Evolutionary conservation across 1,140 invertebrate genomes (phyloP).

Genomic region (Brachionus rubens): DNA sequence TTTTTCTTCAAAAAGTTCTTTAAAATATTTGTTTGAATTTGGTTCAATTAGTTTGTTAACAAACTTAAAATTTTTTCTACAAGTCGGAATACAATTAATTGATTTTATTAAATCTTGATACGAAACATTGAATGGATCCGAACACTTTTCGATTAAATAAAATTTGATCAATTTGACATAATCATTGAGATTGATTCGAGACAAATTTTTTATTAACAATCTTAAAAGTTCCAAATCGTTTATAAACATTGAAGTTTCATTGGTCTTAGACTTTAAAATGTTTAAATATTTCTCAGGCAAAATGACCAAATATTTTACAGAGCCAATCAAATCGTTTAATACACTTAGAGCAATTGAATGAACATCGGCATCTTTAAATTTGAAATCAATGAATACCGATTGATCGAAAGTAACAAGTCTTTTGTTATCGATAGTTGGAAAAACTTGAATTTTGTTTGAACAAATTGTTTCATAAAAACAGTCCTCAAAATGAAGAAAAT

Average conservation of each 20-base stretch:
- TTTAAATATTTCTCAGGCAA: background rate
- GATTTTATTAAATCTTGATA: background rate
- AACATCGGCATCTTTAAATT: slow-evolving; percentile 3
- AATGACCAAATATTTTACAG: background rate
- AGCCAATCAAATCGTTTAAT: background rate
- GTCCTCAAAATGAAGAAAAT: background rate
- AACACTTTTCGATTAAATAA: background rate
- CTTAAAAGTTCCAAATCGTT: background rate
- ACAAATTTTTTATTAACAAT: background rate
- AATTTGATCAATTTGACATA: background rate
- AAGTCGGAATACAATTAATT: slow-evolving; percentile 10
- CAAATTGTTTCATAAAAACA: background rate
- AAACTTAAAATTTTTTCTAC: background rate
- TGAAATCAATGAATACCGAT: slow-evolving; percentile 1
- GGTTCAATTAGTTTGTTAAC: slow-evolving; percentile 1
- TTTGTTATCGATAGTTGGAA: background rate
- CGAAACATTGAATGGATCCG: background rate
- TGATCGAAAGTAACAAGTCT: background rate
- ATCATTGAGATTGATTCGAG: background rate
- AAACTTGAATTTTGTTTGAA: background rate
- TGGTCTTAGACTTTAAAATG: background rate
- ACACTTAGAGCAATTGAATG: background rate
- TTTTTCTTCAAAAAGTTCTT: background rate
- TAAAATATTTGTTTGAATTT: background rate
- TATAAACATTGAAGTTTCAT: background rate